Evolutionary conservation across 2,113 vertebrate genomes (phyloP), one percentile per base, ranked within the genome.

Genomic region (Nothocercus nigrocapillus): DNA sequence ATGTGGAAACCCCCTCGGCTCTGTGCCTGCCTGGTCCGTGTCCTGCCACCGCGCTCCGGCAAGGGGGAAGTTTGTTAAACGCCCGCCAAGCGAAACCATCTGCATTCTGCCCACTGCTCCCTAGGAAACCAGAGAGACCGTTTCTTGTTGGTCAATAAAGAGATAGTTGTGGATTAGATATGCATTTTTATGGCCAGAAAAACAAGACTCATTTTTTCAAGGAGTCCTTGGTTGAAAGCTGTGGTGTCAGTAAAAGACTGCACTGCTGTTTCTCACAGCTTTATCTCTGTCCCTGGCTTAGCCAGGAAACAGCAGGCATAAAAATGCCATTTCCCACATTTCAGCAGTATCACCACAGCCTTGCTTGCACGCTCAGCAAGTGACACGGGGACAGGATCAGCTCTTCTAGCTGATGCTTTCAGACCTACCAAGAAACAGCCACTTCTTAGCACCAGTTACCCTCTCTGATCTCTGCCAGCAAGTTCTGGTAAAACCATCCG

Each of bases 1-100:
- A 1, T n/a, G 40, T 1, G 11, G 36, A 70, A 42, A n/a, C 24
- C 28, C 28, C 1, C 10, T 30, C 51, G 63, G 68, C 0, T 1
- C 70, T 3, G 1, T 38, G n/a, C 59, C 59, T 4, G 3, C 28
- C 63, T 69, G 82, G 40, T 20, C 45, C 24, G n/a, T 40, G 42
- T 89, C 51, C 91, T 83, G 64, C 56, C 27, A 10, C 6, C 0
- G 44, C 0, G 0, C 34, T 85, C 32, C 38, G 62, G 36, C 0
- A 0, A 81, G 36, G 2, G 2, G 62, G 84, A 9, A 19, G 22
- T 44, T 77, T 62, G 3, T 58, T 70, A 69, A n/a, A 24, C 0
- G 0, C 28, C 22, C 1, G 1, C 64, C 38, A 68, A 47, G 36
- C 53, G 67, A 30, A 36, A 32, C 34, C 21, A 27, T 38, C 30